Evolutionary conservation across 2,888 invertebrate genomes (phyloP).

Genomic region (Morpho helenor): DNA sequence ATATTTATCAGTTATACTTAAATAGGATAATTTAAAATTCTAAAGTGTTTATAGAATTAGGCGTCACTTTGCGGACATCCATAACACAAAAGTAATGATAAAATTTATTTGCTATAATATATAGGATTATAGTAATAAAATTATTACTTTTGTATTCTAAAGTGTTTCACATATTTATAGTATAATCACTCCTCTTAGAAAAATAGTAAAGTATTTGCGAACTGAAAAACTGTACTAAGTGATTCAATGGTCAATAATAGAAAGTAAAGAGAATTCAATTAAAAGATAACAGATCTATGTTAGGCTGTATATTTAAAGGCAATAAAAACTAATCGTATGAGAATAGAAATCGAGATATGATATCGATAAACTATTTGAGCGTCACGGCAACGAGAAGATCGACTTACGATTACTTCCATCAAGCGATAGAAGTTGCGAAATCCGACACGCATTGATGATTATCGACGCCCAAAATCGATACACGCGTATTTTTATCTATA

Average conservation of each 20-base stretch:
- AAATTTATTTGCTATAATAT: too few relatives aligned
- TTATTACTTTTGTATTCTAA: too few relatives aligned
- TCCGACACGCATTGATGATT: slow-evolving; percentile 28
- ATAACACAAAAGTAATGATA: too few relatives aligned
- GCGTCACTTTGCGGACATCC: too few relatives aligned
- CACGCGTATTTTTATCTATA: slow-evolving; percentile 1
- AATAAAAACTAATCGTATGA: slow-evolving; percentile 18
- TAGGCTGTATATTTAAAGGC: slow-evolving; percentile 3
- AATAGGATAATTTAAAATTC: too few relatives aligned
- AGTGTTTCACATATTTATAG: too few relatives aligned
- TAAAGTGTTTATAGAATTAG: too few relatives aligned
- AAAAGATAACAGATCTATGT: slow-evolving; percentile 4
- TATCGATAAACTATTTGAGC: slow-evolving; percentile 50
- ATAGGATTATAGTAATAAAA: too few relatives aligned
- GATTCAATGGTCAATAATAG: neutral
- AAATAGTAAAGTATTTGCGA: too few relatives aligned
- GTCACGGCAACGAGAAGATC: slow-evolving; percentile 47
- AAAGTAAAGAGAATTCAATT: slow-evolving; percentile 9
- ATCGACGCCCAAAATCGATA: slow-evolving; percentile 20
- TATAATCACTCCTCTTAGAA: too few relatives aligned
- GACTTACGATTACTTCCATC: slow-evolving; percentile 39
- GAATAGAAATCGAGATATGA: slow-evolving; percentile 16
- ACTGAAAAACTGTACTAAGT: too few relatives aligned
- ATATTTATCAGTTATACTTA: too few relatives aligned
- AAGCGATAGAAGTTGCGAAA: slow-evolving; percentile 35